Evolutionary conservation across 2,888 invertebrate genomes (phyloP), one percentile per base, ranked within the genome.

Genomic region (Nudaria mundana): DNA sequence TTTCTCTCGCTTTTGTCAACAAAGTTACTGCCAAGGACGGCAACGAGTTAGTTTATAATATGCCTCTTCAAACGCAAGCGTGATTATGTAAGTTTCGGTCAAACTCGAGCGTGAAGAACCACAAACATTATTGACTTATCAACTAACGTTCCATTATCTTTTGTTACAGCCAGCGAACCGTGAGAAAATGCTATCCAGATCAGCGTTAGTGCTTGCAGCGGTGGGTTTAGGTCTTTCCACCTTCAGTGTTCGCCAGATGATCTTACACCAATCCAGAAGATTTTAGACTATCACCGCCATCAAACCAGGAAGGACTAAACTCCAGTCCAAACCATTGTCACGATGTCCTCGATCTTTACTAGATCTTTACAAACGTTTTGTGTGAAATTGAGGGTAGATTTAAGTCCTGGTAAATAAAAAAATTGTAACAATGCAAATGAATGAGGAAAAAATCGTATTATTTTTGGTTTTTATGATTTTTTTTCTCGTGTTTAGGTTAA

Each of bases 231-330:
- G 90, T 12, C 71, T 92, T 1, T 92, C 92, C 44, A 90, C 91
- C 28, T 92, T 91, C 76, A 91, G 92, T 77, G 85, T 92, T 35
- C 91, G 91, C 61, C 92, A 92, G 61, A 89, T 92, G 90, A 76
- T 90, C 58, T 71, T 90, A 47, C 81, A 71, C 63, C 89, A 89
- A 52, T 69, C 81, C 52, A 76, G 84, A 59, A 67, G 87, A 62
- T 65, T 87, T 67, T 87, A 83, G 62, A 54, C 39, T 37, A 14
- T 37, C 12, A 11, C 3, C 4, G 11, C 16, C 7, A 31, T 11
- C 22, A 11, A 29, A 18, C 15, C 11, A 29, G 5, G 8, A 13
- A 22, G 5, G 24, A 13, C 31, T 11, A 30, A 24, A 30, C n/a
- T 15, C 16, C 13, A 10, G 16, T 12, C 16, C 16, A 3, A 2